Base-by-base conservation (phyloP, 2,797 vertebrate genomes). In the Synaphobranchus kaupii region DNA sequence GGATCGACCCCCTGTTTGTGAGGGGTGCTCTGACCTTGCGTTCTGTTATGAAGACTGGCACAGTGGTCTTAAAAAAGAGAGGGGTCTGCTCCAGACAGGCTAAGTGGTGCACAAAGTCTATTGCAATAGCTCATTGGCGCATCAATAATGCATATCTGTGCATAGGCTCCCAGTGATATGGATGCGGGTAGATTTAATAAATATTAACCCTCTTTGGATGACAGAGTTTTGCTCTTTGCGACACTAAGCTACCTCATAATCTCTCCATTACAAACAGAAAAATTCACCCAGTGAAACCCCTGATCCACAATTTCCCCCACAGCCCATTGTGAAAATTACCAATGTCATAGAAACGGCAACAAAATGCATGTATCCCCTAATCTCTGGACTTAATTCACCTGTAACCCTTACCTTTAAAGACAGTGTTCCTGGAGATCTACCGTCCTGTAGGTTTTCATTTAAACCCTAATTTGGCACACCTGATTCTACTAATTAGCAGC, bases 81-180 rank as follows among this genome's bases (percentile, higher is more conserved):
- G 54, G 52, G 83, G 71, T 80, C 44, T 84, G 52, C 58, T 56
- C 44, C 50, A 84, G 34, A 56, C 86, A 85, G 73, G 39, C 66
- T 76, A 34, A 81, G 58, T 44, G 48, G 54, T 82, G 71, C 50
- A 85, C 25, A 63, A 48, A 54, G 73, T 66, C 87, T 85, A 84
- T 84, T 88, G 73, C 76, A 85, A 82, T 85, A 82, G 78, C 48
- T 88, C 87, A 85, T 85, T 80, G 34, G 73, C 58, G 39, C 76
- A 82, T 88, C 73, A 39, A 20, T 56, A 66, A 83, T 83, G 73
- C 76, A 86, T 83, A 85, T 71, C n/a, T 20, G 73, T 88, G 84
- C 84, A 85, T 85, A 85, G 87, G 48, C 84, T 86, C 76, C 58
- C 56, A 58, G 87, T 66, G 76, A 85, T 82, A 82, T 71, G 66